These are phyloP conservation scores for Diadophis punctatus DNA, from an alignment of 2,113 vertebrate genomes.

Conservation along the genomic window DNA sequence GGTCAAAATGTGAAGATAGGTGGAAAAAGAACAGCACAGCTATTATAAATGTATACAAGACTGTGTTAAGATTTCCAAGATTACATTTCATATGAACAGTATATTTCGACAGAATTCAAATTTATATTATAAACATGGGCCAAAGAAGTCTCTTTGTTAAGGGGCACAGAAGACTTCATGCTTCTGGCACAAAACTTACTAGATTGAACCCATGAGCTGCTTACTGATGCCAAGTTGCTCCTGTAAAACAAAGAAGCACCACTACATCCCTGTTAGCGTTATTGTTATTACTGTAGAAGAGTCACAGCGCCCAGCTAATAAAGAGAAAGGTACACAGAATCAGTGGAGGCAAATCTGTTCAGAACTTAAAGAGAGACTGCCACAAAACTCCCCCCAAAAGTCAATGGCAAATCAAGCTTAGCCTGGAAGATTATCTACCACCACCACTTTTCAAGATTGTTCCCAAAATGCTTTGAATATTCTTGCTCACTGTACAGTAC, in stretches of 20 bases:
- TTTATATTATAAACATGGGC: no score
- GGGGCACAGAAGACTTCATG: no score
- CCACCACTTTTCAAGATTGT: background rate
- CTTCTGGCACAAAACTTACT: background rate
- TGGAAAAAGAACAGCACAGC: background rate
- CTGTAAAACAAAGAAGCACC: background rate
- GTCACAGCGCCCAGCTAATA: background rate
- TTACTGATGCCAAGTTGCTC: background rate
- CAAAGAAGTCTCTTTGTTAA: background rate
- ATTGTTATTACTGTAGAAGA: background rate
- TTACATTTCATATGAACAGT: background rate
- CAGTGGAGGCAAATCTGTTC: background rate
- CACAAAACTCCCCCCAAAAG: background rate
- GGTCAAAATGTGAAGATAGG: background rate
- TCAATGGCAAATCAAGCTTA: background rate
- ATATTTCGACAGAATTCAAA: background rate
- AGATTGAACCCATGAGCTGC: background rate
- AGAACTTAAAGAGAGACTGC: background rate
- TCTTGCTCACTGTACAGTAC: background rate
- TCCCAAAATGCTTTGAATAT: background rate
- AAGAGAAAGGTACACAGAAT: background rate
- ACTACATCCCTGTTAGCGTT: background rate
- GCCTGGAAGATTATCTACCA: background rate
- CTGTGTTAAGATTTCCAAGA: background rate
- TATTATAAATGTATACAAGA: background rate